phyloP scores from a whole-genome alignment of 2,888 invertebrate genomes.

The Steinernema hermaphroditum region DNA sequence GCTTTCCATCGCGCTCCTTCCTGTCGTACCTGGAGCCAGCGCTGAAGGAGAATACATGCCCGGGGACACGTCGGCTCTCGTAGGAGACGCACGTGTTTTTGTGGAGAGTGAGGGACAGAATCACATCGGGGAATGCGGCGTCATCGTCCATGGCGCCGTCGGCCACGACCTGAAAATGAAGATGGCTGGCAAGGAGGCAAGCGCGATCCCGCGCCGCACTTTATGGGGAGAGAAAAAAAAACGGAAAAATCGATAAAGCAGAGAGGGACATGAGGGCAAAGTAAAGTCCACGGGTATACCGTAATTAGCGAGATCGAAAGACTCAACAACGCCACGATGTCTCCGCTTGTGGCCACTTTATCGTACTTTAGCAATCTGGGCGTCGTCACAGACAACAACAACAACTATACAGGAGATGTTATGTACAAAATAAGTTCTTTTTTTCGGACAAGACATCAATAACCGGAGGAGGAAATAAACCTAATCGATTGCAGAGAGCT shows the following conservation, averaged over 20 bases:
- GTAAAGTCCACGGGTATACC: too few species aligned
- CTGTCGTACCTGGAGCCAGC: background rate
- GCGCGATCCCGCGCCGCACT: too few species aligned
- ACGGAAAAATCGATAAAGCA: too few species aligned
- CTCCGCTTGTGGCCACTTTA: background rate
- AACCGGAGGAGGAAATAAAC: background rate
- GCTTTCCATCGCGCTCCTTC: background rate
- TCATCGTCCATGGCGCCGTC: too few species aligned
- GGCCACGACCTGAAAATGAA: too few species aligned
- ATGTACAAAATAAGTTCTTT: slow-evolving; percentile 18
- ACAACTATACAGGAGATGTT: background rate
- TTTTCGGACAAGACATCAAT: background rate
- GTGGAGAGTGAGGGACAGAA: background rate
- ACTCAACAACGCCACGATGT: background rate
- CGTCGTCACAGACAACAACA: slow-evolving; percentile 3
- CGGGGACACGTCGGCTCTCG: background rate
- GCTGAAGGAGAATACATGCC: slow-evolving; percentile 12
- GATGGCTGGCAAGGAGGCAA: too few species aligned
- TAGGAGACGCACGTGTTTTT: background rate
- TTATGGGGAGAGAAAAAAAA: too few species aligned
- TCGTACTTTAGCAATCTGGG: background rate
- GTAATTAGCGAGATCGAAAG: background rate
- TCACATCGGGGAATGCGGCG: background rate
- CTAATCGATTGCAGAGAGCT: too few species aligned
- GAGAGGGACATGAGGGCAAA: too few species aligned